Percentiles rank a stretch among this genome's conserved stretches.
Evolutionary conservation across 2,888 invertebrate species (phyloP).

Genomic region (Thereva unica): DNA sequence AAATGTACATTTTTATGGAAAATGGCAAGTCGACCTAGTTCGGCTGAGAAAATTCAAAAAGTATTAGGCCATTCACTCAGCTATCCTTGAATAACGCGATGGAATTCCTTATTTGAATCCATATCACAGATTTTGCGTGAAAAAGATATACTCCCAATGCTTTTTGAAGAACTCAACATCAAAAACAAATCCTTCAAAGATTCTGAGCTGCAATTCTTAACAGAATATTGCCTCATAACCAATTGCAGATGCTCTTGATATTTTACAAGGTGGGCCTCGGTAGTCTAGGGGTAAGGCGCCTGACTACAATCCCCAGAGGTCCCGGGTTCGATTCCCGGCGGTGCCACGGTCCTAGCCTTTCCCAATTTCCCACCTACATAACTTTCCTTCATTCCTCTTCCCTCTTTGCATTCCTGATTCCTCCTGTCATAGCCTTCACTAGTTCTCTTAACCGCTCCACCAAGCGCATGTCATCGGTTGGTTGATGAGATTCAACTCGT

Average conservation of each 20-base stretch:
- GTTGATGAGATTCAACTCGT: no score
- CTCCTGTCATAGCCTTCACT: no score
- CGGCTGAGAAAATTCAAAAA: constrained; percentile 34
- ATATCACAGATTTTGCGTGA: constrained; percentile 35
- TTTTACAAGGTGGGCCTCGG: constrained; percentile 39
- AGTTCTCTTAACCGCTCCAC: no score
- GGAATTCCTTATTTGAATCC: constrained; percentile 41
- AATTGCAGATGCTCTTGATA: constrained; percentile 39
- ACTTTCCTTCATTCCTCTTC: no score
- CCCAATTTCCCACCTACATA: no score
- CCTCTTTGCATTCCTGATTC: no score
- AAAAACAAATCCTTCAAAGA: constrained; percentile 19
- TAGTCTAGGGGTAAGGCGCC: no score
- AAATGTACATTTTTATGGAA: constrained; percentile 38
- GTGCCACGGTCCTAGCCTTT: no score
- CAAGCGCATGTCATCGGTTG: no score
- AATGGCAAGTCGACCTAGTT: constrained; percentile 37
- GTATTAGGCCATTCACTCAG: constrained; percentile 35
- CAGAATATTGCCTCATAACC: constrained; percentile 39
- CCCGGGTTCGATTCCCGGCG: no score
- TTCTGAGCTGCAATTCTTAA: constrained; percentile 37
- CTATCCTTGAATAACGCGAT: constrained; percentile 39
- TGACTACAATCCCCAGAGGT: no score
- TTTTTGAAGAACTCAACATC: constrained; percentile 26
- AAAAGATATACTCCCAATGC: constrained; percentile 34